phyloP scores from a whole-genome alignment of 2,113 vertebrate genomes.

The Grallaria varia region DNA sequence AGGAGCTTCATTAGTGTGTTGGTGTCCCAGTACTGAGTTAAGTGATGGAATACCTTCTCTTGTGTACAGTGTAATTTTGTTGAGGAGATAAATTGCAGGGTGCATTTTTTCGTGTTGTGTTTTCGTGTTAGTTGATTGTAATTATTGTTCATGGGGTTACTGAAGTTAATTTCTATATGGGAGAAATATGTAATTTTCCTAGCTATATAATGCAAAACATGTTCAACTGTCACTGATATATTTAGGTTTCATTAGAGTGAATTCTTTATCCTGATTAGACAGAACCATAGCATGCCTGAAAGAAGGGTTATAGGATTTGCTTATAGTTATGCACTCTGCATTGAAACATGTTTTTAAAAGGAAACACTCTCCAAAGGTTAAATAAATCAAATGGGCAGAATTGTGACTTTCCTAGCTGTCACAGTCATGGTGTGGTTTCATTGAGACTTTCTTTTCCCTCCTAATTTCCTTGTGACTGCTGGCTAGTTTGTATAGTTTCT shows the following conservation, averaged over 20 bases:
- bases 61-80: neutral
- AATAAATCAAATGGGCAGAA: neutral
- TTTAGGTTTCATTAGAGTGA: slow-evolving; percentile 7
- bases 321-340: neutral
- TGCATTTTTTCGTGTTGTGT: neutral
- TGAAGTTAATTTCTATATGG: slow-evolving; percentile 45
- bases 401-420: neutral
- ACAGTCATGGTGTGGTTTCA: neutral
- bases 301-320: neutral
- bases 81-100: slow-evolving; percentile 24
- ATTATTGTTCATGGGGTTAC: slow-evolving; percentile 38
- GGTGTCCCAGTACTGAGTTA: neutral
- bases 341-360: neutral
- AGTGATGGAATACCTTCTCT: neutral
- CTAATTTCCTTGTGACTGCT: neutral
- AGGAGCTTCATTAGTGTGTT: neutral
- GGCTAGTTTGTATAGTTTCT: neutral
- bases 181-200: slow-evolving; percentile 35
- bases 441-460: neutral
- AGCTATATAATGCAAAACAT: neutral
- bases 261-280: neutral
- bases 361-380: neutral
- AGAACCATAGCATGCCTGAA: neutral
- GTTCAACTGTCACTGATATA: slow-evolving; percentile 6
- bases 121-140: slow-evolving; percentile 35